Evolutionary conservation across 2,113 vertebrate genomes (phyloP), one percentile per base, ranked within the genome.

Genomic region (Apteryx owenii): DNA sequence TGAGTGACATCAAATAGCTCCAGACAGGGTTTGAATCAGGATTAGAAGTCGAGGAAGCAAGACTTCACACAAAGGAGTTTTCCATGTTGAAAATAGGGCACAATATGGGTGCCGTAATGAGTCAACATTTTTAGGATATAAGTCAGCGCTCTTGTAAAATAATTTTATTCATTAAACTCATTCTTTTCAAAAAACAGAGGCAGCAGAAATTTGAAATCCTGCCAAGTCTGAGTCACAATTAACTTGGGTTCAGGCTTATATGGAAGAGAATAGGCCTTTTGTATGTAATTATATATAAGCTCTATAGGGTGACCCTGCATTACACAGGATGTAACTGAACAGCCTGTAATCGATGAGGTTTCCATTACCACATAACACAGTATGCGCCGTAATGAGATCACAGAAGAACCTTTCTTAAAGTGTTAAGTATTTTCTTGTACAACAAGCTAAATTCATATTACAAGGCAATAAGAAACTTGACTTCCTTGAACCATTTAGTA

Each of bases 161-260:
- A 81, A 90, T 93, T 94, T 85, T 85, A 92, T 89, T 94, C 72
- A 88, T 89, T 83, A 71, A 68, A 91, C 61, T 83, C 75, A 64
- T 85, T 90, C 76, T 93, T 95, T 89, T 93, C 75, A 85, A 78
- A 87, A 77, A 87, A 85, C 78, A 82, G 0, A 4, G 84, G 54
- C 85, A 85, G 79, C 85, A 95, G 79, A 93, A 88, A 65, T 75
- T 61, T 94, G 91, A 88, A 96, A 85, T 84, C 42, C 38, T 90
- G 93, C 95, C 97, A 95, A 93, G 89, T 94, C 85, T 96, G 95
- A 90, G 85, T 94, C 91, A 94, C 93, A 89, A 94, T 93, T 88
- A 78, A 86, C 94, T 95, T 93, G 88, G 28, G 61, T 88, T 91
- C 89, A 58, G 88, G 76, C 85, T 88, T 76, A 68, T 72, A 76